A percentile compares a stretch with the other conserved stretches of the same genome.
phyloP scores from a whole-genome alignment of 53 echinoderm and acorn worm genomes.

The Astropecten irregularis region DNA sequence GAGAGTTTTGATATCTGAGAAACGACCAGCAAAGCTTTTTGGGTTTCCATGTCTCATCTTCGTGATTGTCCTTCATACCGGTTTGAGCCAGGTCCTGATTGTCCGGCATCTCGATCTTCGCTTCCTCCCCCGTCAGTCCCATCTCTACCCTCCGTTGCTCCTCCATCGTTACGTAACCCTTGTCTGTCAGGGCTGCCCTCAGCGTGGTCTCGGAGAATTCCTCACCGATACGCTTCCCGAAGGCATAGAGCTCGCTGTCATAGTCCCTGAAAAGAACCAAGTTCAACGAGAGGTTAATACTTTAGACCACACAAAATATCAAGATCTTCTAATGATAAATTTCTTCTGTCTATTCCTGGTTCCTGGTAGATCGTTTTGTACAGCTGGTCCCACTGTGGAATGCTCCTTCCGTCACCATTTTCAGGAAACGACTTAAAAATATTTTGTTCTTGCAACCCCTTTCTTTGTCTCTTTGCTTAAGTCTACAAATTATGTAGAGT shows the following conservation, averaged over 20 bases:
- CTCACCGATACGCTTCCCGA: conserved; percentile 88
- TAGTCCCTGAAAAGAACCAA: conserved; percentile 77
- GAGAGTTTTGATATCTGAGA: too few species aligned
- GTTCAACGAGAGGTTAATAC: not conserved
- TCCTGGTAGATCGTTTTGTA: too few species aligned
- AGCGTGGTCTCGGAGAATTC: conserved; percentile 74
- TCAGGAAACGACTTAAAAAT: too few species aligned
- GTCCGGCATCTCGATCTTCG: conserved; percentile 66
- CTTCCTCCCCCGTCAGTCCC: conserved; percentile 55
- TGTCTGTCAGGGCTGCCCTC: conserved; percentile 77
- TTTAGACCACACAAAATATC: not conserved
- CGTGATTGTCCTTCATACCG: conserved; percentile 33
- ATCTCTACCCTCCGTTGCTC: conserved; percentile 62
- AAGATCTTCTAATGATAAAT: not conserved
- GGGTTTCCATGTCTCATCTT: too few species aligned
- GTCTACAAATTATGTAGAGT: too few species aligned
- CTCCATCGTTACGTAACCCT: conserved; percentile 68
- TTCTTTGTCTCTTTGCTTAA: too few species aligned
- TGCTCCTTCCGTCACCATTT: too few species aligned
- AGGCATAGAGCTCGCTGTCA: conserved; percentile 89
- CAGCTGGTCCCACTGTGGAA: too few species aligned
- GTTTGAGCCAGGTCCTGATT: conserved; percentile 65
- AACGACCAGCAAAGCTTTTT: too few species aligned
- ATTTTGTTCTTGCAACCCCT: too few species aligned
- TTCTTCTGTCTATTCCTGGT: too few species aligned